Evolutionary conservation across 2,888 invertebrate species (phyloP).

Genomic region (Heliothis peltigera): DNA sequence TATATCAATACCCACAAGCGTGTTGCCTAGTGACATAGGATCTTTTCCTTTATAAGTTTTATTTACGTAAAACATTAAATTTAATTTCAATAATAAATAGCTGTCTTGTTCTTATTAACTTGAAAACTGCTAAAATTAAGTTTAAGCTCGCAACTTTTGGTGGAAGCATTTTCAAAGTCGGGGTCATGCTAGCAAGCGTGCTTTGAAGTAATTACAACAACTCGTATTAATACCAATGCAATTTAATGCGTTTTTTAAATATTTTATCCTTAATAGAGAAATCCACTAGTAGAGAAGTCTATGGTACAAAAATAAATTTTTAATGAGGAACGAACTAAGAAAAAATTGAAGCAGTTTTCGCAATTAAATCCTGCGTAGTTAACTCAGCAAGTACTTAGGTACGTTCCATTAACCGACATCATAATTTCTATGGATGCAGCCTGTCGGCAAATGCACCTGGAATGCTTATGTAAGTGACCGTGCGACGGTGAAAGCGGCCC

Average conservation of each 20-base stretch:
- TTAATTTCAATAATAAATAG: no score
- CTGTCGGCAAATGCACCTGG: slow-evolving; percentile 51
- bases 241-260: no score
- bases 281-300: not conserved
- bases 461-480: slow-evolving; percentile 41
- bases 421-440: slow-evolving; percentile 46
- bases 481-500: slow-evolving; percentile 62
- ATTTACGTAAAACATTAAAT: slow-evolving; percentile 27
- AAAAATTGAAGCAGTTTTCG: slow-evolving; percentile 9
- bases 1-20: slow-evolving; percentile 41
- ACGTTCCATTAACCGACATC: slow-evolving; percentile 10
- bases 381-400: not conserved
- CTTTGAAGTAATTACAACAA: no score
- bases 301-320: not conserved
- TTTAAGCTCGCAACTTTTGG: no score
- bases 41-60: slow-evolving; percentile 36
- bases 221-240: no score
- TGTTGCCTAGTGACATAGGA: slow-evolving; percentile 55
- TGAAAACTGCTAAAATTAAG: no score
- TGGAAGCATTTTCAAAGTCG: no score
- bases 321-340: not conserved
- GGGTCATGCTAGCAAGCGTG: no score
- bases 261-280: not conserved
- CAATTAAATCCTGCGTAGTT: slow-evolving; percentile 11
- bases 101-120: no score